phyloP scores from a whole-genome alignment of 2,113 vertebrate genomes.

The Poeciliopsis turrubarensis region DNA sequence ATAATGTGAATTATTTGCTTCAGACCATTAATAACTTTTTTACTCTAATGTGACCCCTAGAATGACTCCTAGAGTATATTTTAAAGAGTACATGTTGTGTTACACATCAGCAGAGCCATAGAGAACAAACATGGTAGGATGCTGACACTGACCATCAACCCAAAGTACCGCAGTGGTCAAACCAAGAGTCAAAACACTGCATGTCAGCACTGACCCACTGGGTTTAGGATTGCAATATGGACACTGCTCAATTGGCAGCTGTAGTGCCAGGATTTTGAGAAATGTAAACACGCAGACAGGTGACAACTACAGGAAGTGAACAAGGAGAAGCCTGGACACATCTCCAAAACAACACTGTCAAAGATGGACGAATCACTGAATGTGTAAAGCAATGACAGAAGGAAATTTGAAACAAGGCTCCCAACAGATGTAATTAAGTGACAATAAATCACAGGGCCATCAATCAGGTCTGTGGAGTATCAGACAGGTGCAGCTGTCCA shows the following conservation, averaged over 20 bases:
- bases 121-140: background rate
- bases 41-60: background rate
- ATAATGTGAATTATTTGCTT: background rate
- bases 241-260: background rate
- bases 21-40: background rate
- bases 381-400: background rate
- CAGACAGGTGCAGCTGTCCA: background rate
- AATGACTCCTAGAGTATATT: background rate
- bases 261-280: background rate
- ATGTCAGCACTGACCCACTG: background rate
- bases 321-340: background rate
- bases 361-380: conserved; percentile 1
- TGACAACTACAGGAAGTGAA: background rate
- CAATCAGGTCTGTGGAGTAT: background rate
- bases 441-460: background rate
- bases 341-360: background rate
- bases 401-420: background rate
- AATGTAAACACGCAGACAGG: background rate
- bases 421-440: background rate
- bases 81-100: background rate
- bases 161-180: background rate
- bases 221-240: background rate
- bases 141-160: background rate
- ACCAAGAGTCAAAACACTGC: background rate
- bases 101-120: background rate